These are phyloP conservation scores for Sebastes elongatus DNA, from an alignment of 2,797 vertebrate species.

Conservation along the genomic window DNA sequence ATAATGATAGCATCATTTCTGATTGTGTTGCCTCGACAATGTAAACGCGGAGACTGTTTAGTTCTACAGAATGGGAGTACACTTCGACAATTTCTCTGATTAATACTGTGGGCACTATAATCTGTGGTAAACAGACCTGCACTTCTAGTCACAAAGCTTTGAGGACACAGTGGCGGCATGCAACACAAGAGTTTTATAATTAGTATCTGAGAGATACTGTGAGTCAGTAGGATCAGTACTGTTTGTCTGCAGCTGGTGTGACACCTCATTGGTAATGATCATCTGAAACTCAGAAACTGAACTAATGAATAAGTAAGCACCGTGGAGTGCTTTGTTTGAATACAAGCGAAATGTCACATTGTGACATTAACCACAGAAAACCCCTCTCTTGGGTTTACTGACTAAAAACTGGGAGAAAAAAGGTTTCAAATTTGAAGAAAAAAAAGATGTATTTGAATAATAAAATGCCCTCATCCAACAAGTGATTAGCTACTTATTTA, in stretches of 20 bases:
- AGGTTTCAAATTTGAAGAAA: not conserved
- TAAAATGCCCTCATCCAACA: not conserved
- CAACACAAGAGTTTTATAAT: slow-evolving; percentile 16
- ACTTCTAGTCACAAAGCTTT: not conserved
- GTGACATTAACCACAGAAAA: not conserved
- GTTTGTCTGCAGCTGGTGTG: not conserved
- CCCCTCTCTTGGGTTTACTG: not conserved
- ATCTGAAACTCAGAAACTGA: not conserved
- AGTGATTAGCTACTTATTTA: not conserved
- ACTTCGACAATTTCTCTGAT: not conserved
- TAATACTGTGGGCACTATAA: not conserved
- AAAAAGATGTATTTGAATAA: not conserved
- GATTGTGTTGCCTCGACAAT: not conserved
- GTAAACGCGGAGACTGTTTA: not conserved
- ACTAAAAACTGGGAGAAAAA: not conserved
- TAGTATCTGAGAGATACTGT: not conserved
- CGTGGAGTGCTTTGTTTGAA: not conserved
- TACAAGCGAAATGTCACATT: not conserved
- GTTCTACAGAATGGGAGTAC: not conserved
- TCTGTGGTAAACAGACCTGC: not conserved
- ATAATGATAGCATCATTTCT: not conserved
- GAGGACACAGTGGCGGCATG: not conserved
- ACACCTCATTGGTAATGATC: not conserved
- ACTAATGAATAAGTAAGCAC: not conserved
- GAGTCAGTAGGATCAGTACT: not conserved